Base-by-base conservation (phyloP, 2,113 vertebrate species). In the Candoia aspera region DNA sequence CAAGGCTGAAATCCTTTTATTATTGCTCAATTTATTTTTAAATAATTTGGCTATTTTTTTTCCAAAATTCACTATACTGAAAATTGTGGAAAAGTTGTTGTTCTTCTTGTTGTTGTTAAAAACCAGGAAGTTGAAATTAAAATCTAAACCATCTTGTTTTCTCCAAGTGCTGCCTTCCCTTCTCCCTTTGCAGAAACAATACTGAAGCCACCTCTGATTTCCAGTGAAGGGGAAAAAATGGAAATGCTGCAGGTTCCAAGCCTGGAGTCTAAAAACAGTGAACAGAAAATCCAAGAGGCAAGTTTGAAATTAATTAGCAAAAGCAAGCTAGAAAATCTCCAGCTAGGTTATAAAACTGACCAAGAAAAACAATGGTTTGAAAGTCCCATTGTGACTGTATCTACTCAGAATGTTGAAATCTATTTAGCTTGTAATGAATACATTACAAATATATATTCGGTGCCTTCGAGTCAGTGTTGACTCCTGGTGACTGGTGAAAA, bases 221-320 rank as follows among this genome's bases (percentile, higher is more conserved):
- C 73, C 33, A 79, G 42, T 4, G 73, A 79, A 79, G 73, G 17
- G 73, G 8, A 4, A 79, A 42, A 79, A 79, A 79, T 42, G 49
- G 49, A 86, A 86, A 2, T 54, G 5, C 84, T 54, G 12, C 12
- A 86, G 19, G 46, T 86, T 26, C 73, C 73, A 79, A 79, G 73
- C 33, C 73, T 79, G 19, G 0, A 2, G 33, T 42, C 73, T 79
- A 10, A 79, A 79, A 79, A 79, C 33, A 79, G 33, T 42, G 33
- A 79, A 79, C 21, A 19, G 73, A 79, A 79, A 79, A 79, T 37
- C 17, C 68, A 79, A 79, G 33, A 37, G 68, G 68, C 68, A 79
- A 79, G 68, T 79, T 79, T 79, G 33, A 79, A 79, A 79, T 79
- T 79, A 79, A 79, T 79, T 79, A 79, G 68, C 33, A 79, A 79